phyloP scores from a whole-genome alignment of 2,888 invertebrate species.

The Ornithoptera priamus region DNA sequence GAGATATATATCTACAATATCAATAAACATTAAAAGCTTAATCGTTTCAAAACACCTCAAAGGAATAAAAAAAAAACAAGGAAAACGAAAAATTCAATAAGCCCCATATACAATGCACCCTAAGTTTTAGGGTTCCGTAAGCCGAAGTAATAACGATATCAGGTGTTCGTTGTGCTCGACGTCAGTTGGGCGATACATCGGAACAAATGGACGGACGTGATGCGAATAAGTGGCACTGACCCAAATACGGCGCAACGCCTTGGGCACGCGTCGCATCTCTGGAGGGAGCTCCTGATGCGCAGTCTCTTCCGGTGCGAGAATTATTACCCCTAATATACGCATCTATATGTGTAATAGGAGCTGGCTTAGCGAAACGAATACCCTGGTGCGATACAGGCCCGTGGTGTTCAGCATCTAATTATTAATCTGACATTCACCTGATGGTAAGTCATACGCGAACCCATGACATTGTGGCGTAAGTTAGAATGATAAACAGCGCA shows the following conservation, averaged over 20 bases:
- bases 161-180: slow-evolving; percentile 55
- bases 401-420: no score
- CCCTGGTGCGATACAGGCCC: no score
- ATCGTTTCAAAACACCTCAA: slow-evolving; percentile 26
- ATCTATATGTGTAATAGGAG: no score
- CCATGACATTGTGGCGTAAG: no score
- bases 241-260: slow-evolving; percentile 40
- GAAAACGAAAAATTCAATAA: slow-evolving; percentile 32
- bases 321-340: no score
- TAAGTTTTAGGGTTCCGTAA: slow-evolving; percentile 33
- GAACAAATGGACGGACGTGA: slow-evolving; percentile 74
- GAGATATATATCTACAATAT: no score
- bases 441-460: no score
- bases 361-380: no score
- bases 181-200: slow-evolving; percentile 60
- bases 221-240: slow-evolving; percentile 54
- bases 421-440: no score
- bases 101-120: slow-evolving; percentile 41
- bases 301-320: no score
- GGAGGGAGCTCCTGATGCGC: no score
- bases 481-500: no score
- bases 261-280: not conserved
- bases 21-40: not conserved
- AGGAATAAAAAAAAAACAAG: slow-evolving; percentile 23
- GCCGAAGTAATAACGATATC: slow-evolving; percentile 47